Conservation (phyloP, 2,888 invertebrate species). For the Clitarchus hookeri region DNA sequence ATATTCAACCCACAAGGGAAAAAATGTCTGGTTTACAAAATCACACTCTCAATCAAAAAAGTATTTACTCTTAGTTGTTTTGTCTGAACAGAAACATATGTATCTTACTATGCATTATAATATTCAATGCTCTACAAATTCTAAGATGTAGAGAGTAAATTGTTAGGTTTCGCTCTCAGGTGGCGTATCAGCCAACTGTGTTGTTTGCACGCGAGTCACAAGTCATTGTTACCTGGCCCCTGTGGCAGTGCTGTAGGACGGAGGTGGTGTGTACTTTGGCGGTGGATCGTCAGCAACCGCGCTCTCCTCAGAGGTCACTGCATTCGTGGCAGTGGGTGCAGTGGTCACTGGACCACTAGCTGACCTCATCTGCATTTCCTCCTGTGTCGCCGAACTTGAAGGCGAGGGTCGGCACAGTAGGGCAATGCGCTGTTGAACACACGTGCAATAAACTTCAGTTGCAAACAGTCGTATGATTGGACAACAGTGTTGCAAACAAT, state of each 20-base stretch:
- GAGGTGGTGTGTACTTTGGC: conserved; percentile 92
- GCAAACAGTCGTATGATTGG: not conserved
- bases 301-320: conserved; percentile 38
- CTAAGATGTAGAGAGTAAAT: too few species aligned
- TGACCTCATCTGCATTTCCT: conserved; percentile 31
- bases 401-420: conserved; percentile 78
- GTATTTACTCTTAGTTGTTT: too few species aligned
- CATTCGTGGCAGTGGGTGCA: conserved; percentile 46
- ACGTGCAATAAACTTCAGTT: not conserved
- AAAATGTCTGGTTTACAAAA: too few species aligned
- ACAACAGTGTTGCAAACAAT: too few species aligned
- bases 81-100: too few species aligned
- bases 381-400: not conserved
- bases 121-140: too few species aligned
- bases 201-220: too few species aligned
- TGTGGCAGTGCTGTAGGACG: conserved; percentile 89
- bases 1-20: too few species aligned
- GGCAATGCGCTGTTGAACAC: conserved; percentile 72
- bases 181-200: too few species aligned
- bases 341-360: conserved; percentile 43
- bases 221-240: conserved; percentile 63
- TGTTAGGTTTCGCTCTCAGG: too few species aligned
- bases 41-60: too few species aligned
- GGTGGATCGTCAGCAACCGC: conserved; percentile 73
- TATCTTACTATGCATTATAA: too few species aligned